A percentile compares a stretch with the other conserved stretches of the same genome.
Evolutionary conservation across 1,140 invertebrate genomes (phyloP).

Genomic region (Micrasema longulum): DNA sequence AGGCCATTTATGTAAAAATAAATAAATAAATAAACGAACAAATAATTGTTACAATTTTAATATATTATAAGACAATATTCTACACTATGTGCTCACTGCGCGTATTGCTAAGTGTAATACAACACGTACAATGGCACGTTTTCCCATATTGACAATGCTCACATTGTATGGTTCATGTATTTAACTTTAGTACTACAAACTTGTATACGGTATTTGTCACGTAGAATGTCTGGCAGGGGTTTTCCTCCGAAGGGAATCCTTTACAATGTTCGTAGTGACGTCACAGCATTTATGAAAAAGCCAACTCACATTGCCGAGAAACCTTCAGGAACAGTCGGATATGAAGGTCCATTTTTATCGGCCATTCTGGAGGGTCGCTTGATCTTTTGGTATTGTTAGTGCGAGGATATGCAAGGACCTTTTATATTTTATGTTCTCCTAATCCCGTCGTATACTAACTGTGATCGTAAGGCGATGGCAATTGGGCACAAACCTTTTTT

Average conservation of each 20-base stretch:
- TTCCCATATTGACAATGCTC: too few relatives aligned
- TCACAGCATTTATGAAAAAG: conserved; percentile 13
- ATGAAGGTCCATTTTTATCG: conserved; percentile 17
- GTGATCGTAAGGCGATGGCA: too few relatives aligned
- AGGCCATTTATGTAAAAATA: too few relatives aligned
- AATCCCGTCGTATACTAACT: conserved; percentile 1
- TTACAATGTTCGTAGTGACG: conserved; percentile 4
- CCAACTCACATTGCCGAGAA: conserved; percentile 6
- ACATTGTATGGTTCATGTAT: too few relatives aligned
- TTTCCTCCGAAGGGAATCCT: background rate
- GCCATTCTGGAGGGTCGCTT: conserved; percentile 4
- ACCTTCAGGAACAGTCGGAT: background rate
- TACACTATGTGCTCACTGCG: too few relatives aligned
- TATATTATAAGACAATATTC: too few relatives aligned
- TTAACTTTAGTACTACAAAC: too few relatives aligned
- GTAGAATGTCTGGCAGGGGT: background rate
- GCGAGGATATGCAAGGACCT: conserved; percentile 13
- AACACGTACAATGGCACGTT: too few relatives aligned
- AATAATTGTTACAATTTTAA: too few relatives aligned
- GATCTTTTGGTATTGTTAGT: background rate
- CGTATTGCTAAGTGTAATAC: too few relatives aligned
- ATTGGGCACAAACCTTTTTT: too few relatives aligned
- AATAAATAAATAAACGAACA: too few relatives aligned
- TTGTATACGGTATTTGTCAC: background rate
- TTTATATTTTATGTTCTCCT: background rate